phyloP scores from a whole-genome alignment of 2,797 vertebrate species.

The Dendrocincla tyrannina region DNA sequence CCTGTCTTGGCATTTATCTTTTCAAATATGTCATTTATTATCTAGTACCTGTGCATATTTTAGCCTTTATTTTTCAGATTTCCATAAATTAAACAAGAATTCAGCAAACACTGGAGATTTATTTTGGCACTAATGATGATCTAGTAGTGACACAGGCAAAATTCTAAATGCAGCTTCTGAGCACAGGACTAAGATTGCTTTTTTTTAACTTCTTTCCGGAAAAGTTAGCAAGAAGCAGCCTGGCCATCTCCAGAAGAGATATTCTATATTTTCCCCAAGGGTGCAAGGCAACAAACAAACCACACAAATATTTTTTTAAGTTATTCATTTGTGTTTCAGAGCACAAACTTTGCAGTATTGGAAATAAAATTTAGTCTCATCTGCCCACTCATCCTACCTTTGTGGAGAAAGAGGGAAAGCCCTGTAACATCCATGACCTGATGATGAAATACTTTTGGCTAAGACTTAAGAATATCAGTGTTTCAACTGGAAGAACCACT shows the following conservation, averaged over 20 bases:
- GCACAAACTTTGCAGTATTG: neutral
- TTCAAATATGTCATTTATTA: neutral
- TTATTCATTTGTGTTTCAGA: neutral
- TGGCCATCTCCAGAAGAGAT: neutral
- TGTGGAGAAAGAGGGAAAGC: neutral
- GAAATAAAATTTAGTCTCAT: neutral
- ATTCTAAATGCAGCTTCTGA: neutral
- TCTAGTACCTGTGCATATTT: neutral
- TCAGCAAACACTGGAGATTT: neutral
- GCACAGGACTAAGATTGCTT: neutral
- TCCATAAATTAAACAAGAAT: neutral
- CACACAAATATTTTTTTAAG: neutral
- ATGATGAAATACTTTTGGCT: no score
- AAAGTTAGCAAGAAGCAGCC: neutral
- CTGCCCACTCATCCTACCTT: neutral
- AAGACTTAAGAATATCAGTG: no score
- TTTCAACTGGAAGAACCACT: no score
- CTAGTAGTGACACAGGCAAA: neutral
- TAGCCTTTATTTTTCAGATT: neutral
- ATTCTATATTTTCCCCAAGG: neutral
- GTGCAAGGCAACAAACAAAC: neutral
- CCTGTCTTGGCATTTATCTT: neutral
- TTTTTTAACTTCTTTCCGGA: neutral
- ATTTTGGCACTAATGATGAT: neutral
- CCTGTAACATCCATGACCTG: neutral